Evolutionary conservation across 2,113 vertebrate genomes (phyloP).

Genomic region (Eidolon helvum): DNA sequence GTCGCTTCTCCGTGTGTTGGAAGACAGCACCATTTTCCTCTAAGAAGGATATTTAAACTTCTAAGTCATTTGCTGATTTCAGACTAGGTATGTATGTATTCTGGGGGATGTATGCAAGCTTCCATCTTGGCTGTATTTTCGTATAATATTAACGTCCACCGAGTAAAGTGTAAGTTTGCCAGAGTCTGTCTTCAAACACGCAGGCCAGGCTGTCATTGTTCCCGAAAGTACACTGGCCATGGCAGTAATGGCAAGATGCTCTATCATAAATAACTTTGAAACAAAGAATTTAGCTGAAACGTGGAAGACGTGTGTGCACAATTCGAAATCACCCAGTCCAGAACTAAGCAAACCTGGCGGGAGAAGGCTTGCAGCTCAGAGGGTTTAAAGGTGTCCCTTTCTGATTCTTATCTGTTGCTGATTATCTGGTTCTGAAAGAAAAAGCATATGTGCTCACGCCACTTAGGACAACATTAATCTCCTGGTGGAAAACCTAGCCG

Average conservation of each 20-base stretch:
- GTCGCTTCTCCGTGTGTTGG: not conserved
- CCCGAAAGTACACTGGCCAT: not conserved
- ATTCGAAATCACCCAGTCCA: not conserved
- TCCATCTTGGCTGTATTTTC: conserved; percentile 65
- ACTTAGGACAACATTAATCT: conserved; percentile 60
- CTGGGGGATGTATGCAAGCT: not conserved
- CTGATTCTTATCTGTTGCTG: conserved; percentile 6
- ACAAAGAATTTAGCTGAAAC: conserved; percentile 41
- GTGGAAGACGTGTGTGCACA: not conserved
- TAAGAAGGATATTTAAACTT: conserved; percentile 50
- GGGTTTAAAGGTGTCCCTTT: not conserved
- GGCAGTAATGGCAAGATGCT: not conserved
- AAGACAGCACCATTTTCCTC: conserved; percentile 53
- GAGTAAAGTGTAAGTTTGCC: conserved; percentile 49
- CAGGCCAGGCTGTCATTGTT: not conserved
- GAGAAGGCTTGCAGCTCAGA: not conserved
- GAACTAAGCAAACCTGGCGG: not conserved
- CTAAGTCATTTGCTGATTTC: conserved; percentile 55
- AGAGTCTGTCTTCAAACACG: conserved; percentile 3
- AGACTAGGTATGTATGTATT: not conserved
- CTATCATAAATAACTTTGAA: not conserved
- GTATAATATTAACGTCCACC: conserved; percentile 38
- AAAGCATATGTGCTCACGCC: conserved; percentile 66
- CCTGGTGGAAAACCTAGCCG: conserved; percentile 69
- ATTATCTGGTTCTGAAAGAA: conserved; percentile 62